Evolutionary conservation across 2,888 invertebrate species (phyloP), one percentile per base, ranked within the genome.

Genomic region (Neoascia interrupta): DNA sequence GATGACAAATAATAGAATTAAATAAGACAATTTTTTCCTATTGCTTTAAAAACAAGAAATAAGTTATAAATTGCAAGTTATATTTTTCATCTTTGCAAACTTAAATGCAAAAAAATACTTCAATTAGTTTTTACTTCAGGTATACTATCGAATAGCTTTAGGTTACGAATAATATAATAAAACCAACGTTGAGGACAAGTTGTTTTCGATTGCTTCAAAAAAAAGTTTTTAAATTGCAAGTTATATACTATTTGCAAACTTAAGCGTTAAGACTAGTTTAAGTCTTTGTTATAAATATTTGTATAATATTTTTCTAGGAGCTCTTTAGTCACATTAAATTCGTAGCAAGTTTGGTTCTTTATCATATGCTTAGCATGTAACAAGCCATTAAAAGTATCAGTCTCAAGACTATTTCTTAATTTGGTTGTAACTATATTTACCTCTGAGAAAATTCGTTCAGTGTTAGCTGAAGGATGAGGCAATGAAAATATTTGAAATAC

Each of bases 401-500:
- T 45, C 26, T 26, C 45, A 45, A 26, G 26, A 4, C 45, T 45
- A 5, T 26, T 45, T 15, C 45, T 45, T 13, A 45, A 5, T 45
- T 45, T 45, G 8, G 45, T 45, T 45, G 23, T 26, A 26, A 45
- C 45, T 5, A 13, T 26, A 45, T 45, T 45, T 26, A 45, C 45
- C 15, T 45, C 26, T 5, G 45, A 45, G 26, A 26, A 45, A 34
- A 34, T 34, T 10, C 31, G 31, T 49, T 49, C 21, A 18, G 28
- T 39, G 5, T 39, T 39, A 4, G 39, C 18, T 47, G 16, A 47
- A 28, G 28, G 28, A 15, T 26, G 26, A 13, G 28, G 15, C 45
- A 47, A 47, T 15, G 15, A 47, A 47, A 47, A 47, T 26, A 47
- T 47, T 47, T 47, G 8, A 18, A 47, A 47, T 15, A 28, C 13